Conservation (phyloP, 2,797 vertebrate species). For the Poecilia velifera region DNA sequence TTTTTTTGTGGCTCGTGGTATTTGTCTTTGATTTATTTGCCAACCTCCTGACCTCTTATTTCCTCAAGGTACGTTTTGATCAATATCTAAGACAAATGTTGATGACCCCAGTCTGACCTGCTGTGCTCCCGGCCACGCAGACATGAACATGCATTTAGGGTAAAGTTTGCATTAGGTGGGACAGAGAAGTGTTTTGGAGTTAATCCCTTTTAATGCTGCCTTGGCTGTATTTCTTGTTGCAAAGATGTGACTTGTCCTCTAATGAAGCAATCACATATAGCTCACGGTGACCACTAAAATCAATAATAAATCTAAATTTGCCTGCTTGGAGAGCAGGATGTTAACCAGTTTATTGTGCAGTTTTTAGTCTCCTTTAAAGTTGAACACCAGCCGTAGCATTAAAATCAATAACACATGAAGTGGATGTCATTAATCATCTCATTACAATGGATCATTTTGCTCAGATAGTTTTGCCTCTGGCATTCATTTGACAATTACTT, state of each 20-base stretch:
- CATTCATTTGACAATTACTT: slow-evolving; percentile 4
- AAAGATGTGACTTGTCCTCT: slow-evolving; percentile 1
- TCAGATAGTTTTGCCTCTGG: neutral
- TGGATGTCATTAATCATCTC: neutral
- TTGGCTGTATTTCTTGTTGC: neutral
- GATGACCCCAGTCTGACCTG: slow-evolving; percentile 62
- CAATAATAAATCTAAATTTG: neutral
- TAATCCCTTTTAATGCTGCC: slow-evolving; percentile 16
- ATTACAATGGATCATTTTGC: neutral
- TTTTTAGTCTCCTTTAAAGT: neutral
- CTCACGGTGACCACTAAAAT: neutral
- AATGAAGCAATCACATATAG: slow-evolving; percentile 5
- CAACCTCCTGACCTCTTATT: slow-evolving; percentile 65
- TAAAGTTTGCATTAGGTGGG: slow-evolving; percentile 11
- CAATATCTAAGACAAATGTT: slow-evolving; percentile 76
- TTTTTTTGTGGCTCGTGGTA: slow-evolving; percentile 46
- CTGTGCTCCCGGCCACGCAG: slow-evolving; percentile 26
- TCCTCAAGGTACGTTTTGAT: slow-evolving; percentile 62
- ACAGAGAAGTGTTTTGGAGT: slow-evolving; percentile 7
- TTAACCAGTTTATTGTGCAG: slow-evolving; percentile 6
- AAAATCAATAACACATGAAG: slow-evolving; percentile 1
- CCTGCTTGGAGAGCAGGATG: neutral
- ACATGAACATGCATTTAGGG: neutral
- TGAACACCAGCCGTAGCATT: neutral
- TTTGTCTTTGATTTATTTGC: slow-evolving; percentile 67